Conservation (phyloP, 2,797 vertebrate genomes). For the Periparus ater region DNA sequence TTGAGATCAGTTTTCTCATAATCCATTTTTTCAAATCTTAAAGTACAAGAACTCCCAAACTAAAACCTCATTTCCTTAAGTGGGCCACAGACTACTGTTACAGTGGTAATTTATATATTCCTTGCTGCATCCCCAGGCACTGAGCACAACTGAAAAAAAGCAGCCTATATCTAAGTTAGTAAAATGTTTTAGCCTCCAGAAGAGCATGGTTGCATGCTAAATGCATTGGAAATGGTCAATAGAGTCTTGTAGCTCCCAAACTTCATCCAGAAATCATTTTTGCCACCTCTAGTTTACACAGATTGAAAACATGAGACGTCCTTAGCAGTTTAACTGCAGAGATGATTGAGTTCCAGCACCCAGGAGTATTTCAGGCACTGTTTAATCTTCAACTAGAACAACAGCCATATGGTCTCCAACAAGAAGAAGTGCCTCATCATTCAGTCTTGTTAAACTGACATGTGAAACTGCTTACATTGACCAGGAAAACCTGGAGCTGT, state of each 20-base stretch:
- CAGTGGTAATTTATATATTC: not conserved
- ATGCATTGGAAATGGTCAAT: not conserved
- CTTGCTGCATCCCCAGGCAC: not conserved
- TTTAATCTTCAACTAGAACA: constrained; percentile 13
- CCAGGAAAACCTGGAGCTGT: not conserved
- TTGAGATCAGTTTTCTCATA: not conserved
- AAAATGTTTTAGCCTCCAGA: not conserved
- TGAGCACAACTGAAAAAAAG: not conserved
- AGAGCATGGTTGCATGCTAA: not conserved
- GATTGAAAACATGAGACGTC: not conserved
- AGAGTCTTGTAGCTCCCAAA: not conserved
- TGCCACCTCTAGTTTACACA: not conserved
- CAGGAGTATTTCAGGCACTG: constrained; percentile 1
- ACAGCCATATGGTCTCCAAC: constrained; percentile 14
- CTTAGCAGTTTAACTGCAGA: not conserved
- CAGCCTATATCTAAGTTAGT: not conserved
- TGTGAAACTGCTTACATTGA: not conserved
- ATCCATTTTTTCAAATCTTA: not conserved
- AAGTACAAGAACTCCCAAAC: not conserved
- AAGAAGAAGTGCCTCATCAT: not conserved
- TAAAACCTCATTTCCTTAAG: not conserved
- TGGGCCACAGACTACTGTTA: not conserved
- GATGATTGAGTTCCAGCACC: constrained; percentile 4
- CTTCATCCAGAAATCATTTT: not conserved
- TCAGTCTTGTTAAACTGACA: not conserved